A percentile compares a stretch with the other conserved stretches of the same genome.
Conservation (phyloP, 2,888 invertebrate genomes). For the Tupiocoris notatus region DNA sequence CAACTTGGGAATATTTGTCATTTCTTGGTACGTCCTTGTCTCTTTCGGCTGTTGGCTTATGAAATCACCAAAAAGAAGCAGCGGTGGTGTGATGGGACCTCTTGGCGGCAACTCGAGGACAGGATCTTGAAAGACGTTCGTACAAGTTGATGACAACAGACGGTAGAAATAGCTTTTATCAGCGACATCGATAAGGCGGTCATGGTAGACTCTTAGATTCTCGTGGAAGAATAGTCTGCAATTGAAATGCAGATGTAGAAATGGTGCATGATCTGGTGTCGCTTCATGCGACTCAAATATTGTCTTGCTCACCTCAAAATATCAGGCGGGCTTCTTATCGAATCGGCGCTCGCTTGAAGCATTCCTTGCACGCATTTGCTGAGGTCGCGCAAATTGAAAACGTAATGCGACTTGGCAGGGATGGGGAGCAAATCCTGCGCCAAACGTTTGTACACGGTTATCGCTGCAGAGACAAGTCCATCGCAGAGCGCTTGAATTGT, state of each 20-base stretch:
- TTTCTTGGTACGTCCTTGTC: conserved; percentile 77
- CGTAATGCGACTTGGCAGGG: conserved; percentile 87
- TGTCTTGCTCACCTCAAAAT: conserved; percentile 68
- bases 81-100: conserved; percentile 60
- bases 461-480: conserved; percentile 75
- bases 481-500: conserved; percentile 67
- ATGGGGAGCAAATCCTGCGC: conserved; percentile 80
- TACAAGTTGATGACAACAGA: conserved; percentile 67
- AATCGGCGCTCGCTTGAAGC: conserved; percentile 73
- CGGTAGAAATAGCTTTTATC: conserved; percentile 79
- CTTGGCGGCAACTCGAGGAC: conserved; percentile 64
- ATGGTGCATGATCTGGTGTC: too few relatives aligned
- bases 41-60: conserved; percentile 70
- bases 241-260: too few relatives aligned
- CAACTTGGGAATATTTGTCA: conserved; percentile 69
- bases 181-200: conserved; percentile 76
- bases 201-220: conserved; percentile 86
- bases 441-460: conserved; percentile 79
- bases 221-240: conserved; percentile 86
- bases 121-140: conserved; percentile 62
- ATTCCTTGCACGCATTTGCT: conserved; percentile 91
- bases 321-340: conserved; percentile 65
- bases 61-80: conserved; percentile 82
- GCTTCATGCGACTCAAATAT: too few relatives aligned
- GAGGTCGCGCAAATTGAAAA: conserved; percentile 86